A percentile compares a stretch with the other conserved stretches of the same genome.
phyloP scores from a whole-genome alignment of 2,888 invertebrate genomes.

The Scelioninae gen. 2 region DNA sequence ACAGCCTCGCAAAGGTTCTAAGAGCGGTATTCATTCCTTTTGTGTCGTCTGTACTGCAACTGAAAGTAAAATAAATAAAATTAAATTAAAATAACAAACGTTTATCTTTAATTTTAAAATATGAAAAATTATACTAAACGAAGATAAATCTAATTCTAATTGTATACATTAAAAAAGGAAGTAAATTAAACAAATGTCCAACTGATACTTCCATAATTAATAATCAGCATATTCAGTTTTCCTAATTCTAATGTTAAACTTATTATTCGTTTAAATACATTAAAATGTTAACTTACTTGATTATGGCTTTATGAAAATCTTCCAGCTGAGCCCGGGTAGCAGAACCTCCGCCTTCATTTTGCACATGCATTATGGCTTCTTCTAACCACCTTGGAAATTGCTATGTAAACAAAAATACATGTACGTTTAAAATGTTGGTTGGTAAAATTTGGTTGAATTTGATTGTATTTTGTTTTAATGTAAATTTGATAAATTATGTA shows the following conservation, averaged over 20 bases:
- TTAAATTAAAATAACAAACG: constrained; percentile 5
- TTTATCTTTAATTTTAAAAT: background rate
- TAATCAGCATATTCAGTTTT: no score
- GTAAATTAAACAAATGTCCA: no score
- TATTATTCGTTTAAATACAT: no score
- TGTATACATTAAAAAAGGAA: no score
- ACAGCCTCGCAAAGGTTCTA: constrained; percentile 90
- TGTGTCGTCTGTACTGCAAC: constrained; percentile 77
- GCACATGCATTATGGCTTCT: constrained; percentile 84
- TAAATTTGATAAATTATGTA: no score
- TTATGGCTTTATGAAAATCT: constrained; percentile 87
- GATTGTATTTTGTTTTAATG: no score
- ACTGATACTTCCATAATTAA: no score
- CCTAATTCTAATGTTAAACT: no score
- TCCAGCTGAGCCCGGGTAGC: constrained; percentile 88
- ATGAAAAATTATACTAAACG: background rate
- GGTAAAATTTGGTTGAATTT: background rate
- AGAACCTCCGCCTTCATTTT: constrained; percentile 83
- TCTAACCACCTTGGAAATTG: constrained; percentile 84
- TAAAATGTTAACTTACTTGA: constrained; percentile 78
- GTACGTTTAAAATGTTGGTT: background rate
- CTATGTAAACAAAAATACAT: constrained; percentile 67
- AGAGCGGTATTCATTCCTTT: constrained; percentile 88
- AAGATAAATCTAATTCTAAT: no score
- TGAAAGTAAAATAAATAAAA: no score